Percentiles rank a stretch among this genome's conserved stretches.
These are phyloP conservation scores for Dromiciops gliroides DNA, from an alignment of 2,113 vertebrate species.

Conservation along the genomic window DNA sequence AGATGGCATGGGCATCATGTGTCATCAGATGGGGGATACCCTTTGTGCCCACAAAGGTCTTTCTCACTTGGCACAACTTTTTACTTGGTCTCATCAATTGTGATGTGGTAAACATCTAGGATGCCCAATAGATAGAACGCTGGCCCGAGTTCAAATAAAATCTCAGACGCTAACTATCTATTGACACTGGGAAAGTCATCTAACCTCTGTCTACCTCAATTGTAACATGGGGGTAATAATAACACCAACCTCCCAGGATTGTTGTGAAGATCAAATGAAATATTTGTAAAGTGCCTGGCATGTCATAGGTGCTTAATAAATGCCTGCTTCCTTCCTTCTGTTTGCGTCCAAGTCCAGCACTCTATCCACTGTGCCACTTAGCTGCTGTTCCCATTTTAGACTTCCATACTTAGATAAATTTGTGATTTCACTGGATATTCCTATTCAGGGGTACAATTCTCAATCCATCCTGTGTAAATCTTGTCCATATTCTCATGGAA, in stretches of 20 bases:
- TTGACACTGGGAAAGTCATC: background rate
- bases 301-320: background rate
- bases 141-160: background rate
- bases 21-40: background rate
- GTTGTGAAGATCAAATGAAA: background rate
- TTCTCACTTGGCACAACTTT: background rate
- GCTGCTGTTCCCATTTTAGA: background rate
- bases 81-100: background rate
- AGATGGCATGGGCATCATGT: background rate
- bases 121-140: background rate
- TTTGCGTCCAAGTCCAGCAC: background rate
- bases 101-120: background rate
- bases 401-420: background rate
- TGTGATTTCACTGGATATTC: background rate
- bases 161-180: background rate
- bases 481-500: background rate
- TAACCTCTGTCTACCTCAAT: background rate
- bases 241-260: background rate
- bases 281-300: background rate
- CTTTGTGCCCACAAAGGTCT: background rate
- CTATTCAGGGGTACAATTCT: background rate
- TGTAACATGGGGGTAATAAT: background rate
- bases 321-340: background rate
- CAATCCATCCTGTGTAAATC: background rate
- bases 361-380: background rate